phyloP scores from a whole-genome alignment of 2,888 invertebrate genomes.

The Pristionchus exspectatus region DNA sequence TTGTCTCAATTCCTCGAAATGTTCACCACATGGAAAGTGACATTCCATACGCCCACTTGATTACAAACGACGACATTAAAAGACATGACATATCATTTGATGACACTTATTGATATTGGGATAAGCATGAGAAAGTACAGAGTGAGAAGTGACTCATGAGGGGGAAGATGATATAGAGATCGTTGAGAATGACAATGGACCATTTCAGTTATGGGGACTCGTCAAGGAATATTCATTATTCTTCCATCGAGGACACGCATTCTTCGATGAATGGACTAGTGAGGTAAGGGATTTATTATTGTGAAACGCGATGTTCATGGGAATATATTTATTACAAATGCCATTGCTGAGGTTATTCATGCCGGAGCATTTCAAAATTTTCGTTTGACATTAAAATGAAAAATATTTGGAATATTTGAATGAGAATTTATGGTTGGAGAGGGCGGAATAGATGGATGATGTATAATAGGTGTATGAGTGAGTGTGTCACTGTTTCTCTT shows the following conservation, averaged over 20 bases:
- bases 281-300: conserved; percentile 49
- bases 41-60: not conserved
- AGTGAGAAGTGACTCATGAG: not conserved
- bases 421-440: not conserved
- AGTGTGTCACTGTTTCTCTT: conserved; percentile 18
- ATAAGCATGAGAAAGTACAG: not conserved
- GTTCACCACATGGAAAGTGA: not conserved
- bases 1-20: not conserved
- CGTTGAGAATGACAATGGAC: not conserved
- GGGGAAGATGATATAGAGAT: conserved; percentile 4
- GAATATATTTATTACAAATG: not conserved
- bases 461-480: conserved; percentile 42
- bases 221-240: conserved; percentile 74
- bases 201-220: conserved; percentile 76
- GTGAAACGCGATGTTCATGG: not conserved
- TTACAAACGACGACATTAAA: not conserved
- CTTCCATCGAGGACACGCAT: conserved; percentile 75
- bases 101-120: not conserved
- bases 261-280: conserved; percentile 75
- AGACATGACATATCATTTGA: not conserved
- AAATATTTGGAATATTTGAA: not conserved
- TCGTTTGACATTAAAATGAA: not conserved
- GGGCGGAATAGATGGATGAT: not conserved
- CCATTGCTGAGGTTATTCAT: not conserved
- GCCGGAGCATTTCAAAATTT: too few relatives aligned